Base-by-base conservation (phyloP, 2,113 vertebrate genomes). In the Phyllostomus discolor region DNA sequence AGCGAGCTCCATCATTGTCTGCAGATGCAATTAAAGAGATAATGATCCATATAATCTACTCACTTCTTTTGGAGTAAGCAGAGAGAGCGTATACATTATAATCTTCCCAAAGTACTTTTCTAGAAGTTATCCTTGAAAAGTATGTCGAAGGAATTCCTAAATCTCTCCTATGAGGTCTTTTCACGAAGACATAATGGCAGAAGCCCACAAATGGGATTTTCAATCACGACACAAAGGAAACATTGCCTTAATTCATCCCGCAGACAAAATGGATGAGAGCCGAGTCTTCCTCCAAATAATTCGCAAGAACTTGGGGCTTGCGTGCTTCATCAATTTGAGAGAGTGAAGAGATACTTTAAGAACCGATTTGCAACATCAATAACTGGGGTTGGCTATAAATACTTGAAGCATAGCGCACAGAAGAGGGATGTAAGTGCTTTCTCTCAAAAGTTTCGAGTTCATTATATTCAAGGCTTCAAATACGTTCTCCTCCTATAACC, bases 301-400 rank as follows among this genome's bases (percentile, higher is more conserved):
- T 83, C 54, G 80, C 50, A 66, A 90, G 79, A 95, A 86, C 28
- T n/a, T 82, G 50, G 14, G 16, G 35, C 48, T 75, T 50, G 41
- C 43, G n/a, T 88, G 16, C 38, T 88, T 80, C 57, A 80, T 91
- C 97, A 93, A 57, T 80, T 95, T 88, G 76, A 80, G 87, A 90
- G 84, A 85, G 59, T 50, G 22, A 81, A 79, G 64, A 84, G 52
- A 75, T 24, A 87, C 26, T 81, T 85, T 81, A 50, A 90, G 33
- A 94, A 92, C 41, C 48, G 94, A 82, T 94, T 78, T 94, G 46
- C 72, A 81, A 16, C 14, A 59, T 86, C 78, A 94, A 2, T 81
- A 79, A 67, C 62, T 46, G 33, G 3, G 17, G 28, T 69, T 96
- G 90, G 57, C 8, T 41, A 3, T 59, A 80, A 87, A 64, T 85